These are phyloP conservation scores for Sarotherodon lohbergeri DNA, from an alignment of 2,113 vertebrate species.

Conservation along the genomic window DNA sequence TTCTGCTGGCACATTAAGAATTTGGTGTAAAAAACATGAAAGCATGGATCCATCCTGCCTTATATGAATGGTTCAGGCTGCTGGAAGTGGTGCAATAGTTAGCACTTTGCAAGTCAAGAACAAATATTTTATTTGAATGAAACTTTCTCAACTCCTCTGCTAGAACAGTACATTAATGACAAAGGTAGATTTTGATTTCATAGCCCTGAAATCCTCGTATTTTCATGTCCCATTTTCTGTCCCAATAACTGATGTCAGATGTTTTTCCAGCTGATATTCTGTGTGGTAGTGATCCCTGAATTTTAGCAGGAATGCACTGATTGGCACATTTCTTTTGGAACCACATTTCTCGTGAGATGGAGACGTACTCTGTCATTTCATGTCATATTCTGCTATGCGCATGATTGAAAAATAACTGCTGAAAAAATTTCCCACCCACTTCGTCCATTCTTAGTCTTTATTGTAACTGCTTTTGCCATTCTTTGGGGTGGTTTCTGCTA, in stretches of 20 bases:
- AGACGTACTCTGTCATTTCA: not conserved
- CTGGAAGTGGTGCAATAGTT: not conserved
- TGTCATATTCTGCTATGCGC: not conserved
- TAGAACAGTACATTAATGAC: not conserved
- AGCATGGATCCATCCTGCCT: accelerated
- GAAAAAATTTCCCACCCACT: not conserved
- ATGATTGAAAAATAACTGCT: not conserved
- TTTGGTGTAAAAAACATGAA: not conserved
- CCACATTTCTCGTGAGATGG: not conserved
- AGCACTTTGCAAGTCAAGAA: not conserved
- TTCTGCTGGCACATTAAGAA: not conserved
- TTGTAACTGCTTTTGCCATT: not conserved
- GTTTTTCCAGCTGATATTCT: accelerated
- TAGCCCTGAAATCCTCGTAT: not conserved
- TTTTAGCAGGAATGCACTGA: not conserved
- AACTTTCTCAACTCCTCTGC: not conserved
- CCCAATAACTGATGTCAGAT: not conserved
- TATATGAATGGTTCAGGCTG: not conserved
- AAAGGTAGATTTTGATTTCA: not conserved
- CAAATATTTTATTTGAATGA: not conserved
- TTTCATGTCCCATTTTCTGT: not conserved
- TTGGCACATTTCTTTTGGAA: not conserved
- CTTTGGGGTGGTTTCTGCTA: not conserved
- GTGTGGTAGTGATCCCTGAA: not conserved
- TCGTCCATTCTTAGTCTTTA: not conserved